Conservation (phyloP, 2,888 invertebrate genomes). For the Campoplex nolae region DNA sequence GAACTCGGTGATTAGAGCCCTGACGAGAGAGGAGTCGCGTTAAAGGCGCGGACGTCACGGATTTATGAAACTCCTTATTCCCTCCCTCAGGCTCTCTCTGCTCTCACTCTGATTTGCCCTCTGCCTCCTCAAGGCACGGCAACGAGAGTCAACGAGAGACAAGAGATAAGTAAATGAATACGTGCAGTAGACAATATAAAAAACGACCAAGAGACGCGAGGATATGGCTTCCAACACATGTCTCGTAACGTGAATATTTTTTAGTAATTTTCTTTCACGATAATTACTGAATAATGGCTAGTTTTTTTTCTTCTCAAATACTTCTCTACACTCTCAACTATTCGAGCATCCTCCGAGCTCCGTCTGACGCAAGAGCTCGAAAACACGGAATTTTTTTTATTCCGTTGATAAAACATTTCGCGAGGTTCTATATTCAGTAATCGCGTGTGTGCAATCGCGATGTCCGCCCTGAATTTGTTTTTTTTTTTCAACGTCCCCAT, state of each 20-base stretch:
- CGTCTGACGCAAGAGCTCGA: slow-evolving; percentile 6
- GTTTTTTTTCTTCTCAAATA: background rate
- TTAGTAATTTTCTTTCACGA: background rate
- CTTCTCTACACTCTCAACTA: background rate
- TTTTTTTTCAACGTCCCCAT: background rate
- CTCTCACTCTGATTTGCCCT: background rate
- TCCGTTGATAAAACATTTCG: slow-evolving; percentile 14
- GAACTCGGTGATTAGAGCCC: slow-evolving; percentile 51
- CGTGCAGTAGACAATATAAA: slow-evolving; percentile 1
- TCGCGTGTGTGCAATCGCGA: slow-evolving; percentile 49
- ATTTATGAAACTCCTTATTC: slow-evolving; percentile 49
- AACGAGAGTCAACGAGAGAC: slow-evolving; percentile 14
- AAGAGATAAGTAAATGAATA: slow-evolving; percentile 11
- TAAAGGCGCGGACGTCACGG: slow-evolving; percentile 49
- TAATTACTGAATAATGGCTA: slow-evolving; percentile 25
- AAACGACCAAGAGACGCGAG: slow-evolving; percentile 1
- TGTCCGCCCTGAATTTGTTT: background rate
- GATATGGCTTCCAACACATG: background rate
- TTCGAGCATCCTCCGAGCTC: slow-evolving; percentile 26
- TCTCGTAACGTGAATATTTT: background rate
- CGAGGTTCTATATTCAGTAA: slow-evolving; percentile 23
- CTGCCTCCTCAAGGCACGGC: background rate
- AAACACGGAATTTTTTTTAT: slow-evolving; percentile 8
- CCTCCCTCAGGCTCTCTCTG: slow-evolving; percentile 2
- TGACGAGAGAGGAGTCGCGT: slow-evolving; percentile 50